Evolutionary conservation across 2,888 invertebrate genomes (phyloP).

Genomic region (Melieria crassipennis): DNA sequence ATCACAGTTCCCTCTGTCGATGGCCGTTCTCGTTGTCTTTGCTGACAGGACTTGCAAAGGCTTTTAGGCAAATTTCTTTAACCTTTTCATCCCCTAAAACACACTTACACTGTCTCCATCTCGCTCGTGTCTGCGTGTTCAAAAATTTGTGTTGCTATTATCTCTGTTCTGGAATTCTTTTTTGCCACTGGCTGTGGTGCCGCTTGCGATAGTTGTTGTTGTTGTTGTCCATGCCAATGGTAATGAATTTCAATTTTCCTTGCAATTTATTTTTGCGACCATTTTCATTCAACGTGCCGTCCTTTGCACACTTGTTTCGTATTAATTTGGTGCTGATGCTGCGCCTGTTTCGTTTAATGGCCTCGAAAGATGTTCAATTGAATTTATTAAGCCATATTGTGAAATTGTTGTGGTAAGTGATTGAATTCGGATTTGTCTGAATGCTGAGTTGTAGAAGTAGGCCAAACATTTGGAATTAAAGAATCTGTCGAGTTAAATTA

Average conservation of each 20-base stretch:
- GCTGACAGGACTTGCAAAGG: too few species aligned
- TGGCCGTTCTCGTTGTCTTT: too few species aligned
- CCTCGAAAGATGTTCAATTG: conserved; percentile 10
- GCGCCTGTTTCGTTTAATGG: not conserved
- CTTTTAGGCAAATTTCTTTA: too few species aligned
- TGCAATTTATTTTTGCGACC: conserved; percentile 1
- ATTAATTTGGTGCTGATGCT: conserved; percentile 9
- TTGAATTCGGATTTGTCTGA: conserved; percentile 11
- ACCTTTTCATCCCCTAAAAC: too few species aligned
- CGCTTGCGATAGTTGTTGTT: not conserved
- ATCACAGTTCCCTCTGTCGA: too few species aligned
- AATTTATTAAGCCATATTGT: conserved; percentile 24
- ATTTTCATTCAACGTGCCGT: not conserved
- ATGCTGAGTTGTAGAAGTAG: too few species aligned
- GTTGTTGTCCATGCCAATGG: not conserved
- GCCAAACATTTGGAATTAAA: too few species aligned
- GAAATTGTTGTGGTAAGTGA: conserved; percentile 24
- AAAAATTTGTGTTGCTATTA: not conserved
- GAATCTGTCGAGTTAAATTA: too few species aligned
- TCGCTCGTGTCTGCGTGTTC: too few species aligned
- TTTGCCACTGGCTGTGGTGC: not conserved
- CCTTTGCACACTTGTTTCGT: not conserved
- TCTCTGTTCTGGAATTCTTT: not conserved
- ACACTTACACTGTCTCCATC: too few species aligned
- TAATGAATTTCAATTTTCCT: conserved; percentile 15